A percentile compares a stretch with the other conserved stretches of the same genome.
Evolutionary conservation across 2,888 invertebrate species (phyloP).

Genomic region (Luffia ferchaultella): DNA sequence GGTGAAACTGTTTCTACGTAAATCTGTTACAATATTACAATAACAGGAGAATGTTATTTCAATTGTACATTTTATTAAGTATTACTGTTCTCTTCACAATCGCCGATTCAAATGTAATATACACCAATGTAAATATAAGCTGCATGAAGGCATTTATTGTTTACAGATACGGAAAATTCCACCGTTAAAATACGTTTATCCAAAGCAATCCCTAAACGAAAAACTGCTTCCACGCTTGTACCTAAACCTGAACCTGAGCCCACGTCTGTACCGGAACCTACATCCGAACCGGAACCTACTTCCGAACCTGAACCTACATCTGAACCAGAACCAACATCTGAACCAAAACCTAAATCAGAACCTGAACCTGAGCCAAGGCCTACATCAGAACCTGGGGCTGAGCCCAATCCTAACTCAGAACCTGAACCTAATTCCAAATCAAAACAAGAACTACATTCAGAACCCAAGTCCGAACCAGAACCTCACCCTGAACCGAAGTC

Average conservation of each 20-base stretch:
- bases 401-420: constrained; percentile 30
- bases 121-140: background rate
- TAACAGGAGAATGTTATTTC: too few species aligned
- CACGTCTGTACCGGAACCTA: constrained; percentile 43
- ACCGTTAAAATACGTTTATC: constrained; percentile 40
- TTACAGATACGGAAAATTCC: constrained; percentile 56
- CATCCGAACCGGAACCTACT: constrained; percentile 35
- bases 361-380: constrained; percentile 12
- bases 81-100: too few species aligned
- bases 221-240: constrained; percentile 24
- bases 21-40: too few species aligned
- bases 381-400: constrained; percentile 32
- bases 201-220: constrained; percentile 31
- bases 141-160: constrained; percentile 25
- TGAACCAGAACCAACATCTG: constrained; percentile 32
- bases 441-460: constrained; percentile 36
- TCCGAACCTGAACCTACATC: constrained; percentile 34
- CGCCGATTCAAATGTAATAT: background rate
- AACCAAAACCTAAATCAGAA: constrained; percentile 29
- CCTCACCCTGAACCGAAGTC: constrained; percentile 55
- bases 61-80: too few species aligned
- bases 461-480: constrained; percentile 26
- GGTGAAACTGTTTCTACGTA: too few species aligned
- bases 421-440: constrained; percentile 42
- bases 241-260: constrained; percentile 29